These are phyloP conservation scores for Adrianichthys oophorus DNA, from an alignment of 2,797 vertebrate species.

Conservation along the genomic window DNA sequence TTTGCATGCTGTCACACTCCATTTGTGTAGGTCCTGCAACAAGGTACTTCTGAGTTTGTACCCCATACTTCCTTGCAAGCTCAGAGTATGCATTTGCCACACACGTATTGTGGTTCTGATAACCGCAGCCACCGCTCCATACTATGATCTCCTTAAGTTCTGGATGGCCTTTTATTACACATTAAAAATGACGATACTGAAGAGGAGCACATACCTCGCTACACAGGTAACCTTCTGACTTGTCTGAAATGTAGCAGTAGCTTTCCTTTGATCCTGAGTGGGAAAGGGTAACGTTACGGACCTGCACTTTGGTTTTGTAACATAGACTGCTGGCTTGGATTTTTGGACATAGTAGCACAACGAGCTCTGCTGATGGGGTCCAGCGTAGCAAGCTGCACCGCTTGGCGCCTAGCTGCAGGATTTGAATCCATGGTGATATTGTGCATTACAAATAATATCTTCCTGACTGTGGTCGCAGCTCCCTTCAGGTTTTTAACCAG, in stretches of 20 bases:
- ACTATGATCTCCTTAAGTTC: neutral
- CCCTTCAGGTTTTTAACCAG: no score
- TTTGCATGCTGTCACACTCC: neutral
- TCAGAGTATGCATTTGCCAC: neutral
- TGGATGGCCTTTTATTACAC: slow-evolving; percentile 3
- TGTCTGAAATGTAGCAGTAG: slow-evolving; percentile 2
- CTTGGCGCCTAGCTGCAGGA: no score
- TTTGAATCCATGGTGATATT: no score
- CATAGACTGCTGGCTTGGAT: neutral
- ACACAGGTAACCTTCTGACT: neutral
- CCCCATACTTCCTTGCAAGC: neutral
- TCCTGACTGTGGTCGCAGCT: no score
- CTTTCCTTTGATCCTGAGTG: neutral
- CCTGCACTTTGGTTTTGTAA: no score
- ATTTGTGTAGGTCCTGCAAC: neutral
- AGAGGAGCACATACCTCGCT: slow-evolving; percentile 2
- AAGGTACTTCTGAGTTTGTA: neutral
- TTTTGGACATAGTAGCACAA: neutral
- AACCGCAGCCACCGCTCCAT: neutral
- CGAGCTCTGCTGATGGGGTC: no score
- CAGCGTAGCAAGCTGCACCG: no score
- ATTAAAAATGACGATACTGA: neutral
- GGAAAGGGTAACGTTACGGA: neutral
- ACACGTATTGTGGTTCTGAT: neutral
- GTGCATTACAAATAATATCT: no score